Base-by-base conservation (phyloP, 2,797 vertebrate species). In the Perodicticus potto region DNA sequence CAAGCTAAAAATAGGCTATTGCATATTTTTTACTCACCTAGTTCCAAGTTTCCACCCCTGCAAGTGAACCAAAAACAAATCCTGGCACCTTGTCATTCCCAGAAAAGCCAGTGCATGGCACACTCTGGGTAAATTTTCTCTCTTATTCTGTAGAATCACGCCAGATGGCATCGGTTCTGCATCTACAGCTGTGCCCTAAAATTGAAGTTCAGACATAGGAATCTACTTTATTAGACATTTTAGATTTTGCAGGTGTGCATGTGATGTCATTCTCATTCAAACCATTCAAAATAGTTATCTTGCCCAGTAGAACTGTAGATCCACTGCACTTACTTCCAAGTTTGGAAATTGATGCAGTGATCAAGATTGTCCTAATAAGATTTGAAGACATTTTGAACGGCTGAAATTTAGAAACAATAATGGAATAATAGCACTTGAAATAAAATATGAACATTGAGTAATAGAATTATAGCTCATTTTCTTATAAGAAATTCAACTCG, bases 1-100 rank as follows among this genome's bases (percentile, higher is more conserved):
- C 95, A 97, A 82, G 34, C 89, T 93, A 82, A 92, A 96, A 95
- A 74, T 70, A 86, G 87, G 20, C 37, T 40, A 80, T 40, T 83
- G 69, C 4, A 11, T 84, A 59, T n/a, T 87, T 77, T 93, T 55
- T 49, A 81, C 2, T 3, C 67, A 80, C 92, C 89, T 83, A 80
- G 32, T 37, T 92, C 85, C 92, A 86, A 97, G 40, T 96, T 86
- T 78, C 93, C 93, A 72, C 92, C 83, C 84, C 97, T 89, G 61
- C 84, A 89, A 97, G 96, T 65, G 67, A 92, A 96, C 89, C 86
- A 93, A 87, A 69, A 77, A 49, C 85, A 96, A 63, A 86, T 0
- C 5, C 91, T 82, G 97, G 96, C 88, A 90, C 67, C 72, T 4
- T 73, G 25, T 96, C 77, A 53, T 40, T 87, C 94, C 95, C 94